phyloP scores from a whole-genome alignment of 30 jellyfish, hydroid and myxozoan species.

The Aurelia aurita region DNA sequence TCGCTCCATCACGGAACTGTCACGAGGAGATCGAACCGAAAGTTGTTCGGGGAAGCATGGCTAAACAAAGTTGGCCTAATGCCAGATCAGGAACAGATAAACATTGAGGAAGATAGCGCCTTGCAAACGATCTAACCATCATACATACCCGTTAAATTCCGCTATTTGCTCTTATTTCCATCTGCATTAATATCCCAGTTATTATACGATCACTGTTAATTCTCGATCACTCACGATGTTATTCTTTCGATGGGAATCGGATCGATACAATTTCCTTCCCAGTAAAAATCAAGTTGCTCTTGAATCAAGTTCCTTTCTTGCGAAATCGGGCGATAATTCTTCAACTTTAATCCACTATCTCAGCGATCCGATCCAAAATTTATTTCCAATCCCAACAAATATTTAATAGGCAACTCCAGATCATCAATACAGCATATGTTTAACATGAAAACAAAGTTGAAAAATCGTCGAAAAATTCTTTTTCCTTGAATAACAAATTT shows the following conservation, averaged over 20 bases:
- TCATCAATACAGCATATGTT: constrained; percentile 24
- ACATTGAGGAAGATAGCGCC: constrained; percentile 30
- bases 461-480: constrained; percentile 42
- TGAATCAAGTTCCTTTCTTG: background rate
- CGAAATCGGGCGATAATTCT: background rate
- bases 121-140: constrained; percentile 4
- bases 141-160: constrained; percentile 24
- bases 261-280: constrained; percentile 14
- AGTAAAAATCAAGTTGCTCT: background rate
- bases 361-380: background rate
- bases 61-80: constrained; percentile 58
- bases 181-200: background rate
- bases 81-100: constrained; percentile 31
- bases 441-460: constrained; percentile 58
- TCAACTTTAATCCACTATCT: background rate
- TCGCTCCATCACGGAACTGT: constrained; percentile 1
- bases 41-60: constrained; percentile 62
- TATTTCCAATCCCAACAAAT: background rate
- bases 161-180: constrained; percentile 7
- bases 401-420: background rate
- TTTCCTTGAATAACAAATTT: constrained; percentile 68
- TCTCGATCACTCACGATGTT: constrained; percentile 8
- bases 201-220: background rate
- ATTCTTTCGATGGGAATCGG: constrained; percentile 4
- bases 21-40: constrained; percentile 26